Evolutionary conservation across 1,140 invertebrate species (phyloP), one percentile per base, ranked within the genome.

Genomic region (Triops longicaudatus): DNA sequence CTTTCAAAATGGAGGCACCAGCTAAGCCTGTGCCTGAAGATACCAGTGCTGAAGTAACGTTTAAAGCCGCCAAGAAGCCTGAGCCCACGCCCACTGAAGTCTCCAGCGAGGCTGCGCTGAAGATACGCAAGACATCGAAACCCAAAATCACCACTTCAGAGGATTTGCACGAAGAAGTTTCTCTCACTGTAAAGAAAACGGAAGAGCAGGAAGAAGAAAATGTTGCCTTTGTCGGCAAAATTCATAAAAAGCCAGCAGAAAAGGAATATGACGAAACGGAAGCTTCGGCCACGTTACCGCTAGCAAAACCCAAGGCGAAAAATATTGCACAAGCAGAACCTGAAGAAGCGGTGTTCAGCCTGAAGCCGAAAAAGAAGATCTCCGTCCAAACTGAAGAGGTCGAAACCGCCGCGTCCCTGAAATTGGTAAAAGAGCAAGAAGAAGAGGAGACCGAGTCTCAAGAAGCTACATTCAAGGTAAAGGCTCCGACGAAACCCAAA

Each of bases 401-500:
- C 77, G 76, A 80, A 75, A 83, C 84, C 78, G 85, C 86, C 31
- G 85, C 87, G 78, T 85, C 88, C 82, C 72, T 83, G 17, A 82
- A 81, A 11, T 79, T 82, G 71, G 42, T 73, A 7, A 63, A 73
- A 42, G 78, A 78, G 76, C 50, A 77, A 43, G 74, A 77, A 43
- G 78, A 78, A 73, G 73, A 80, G 78, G 72, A 50, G 17, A 77
- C 9, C 5, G 63, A 44, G 28, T 28, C 78, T 17, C 43, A 41
- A 77, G 72, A 72, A 76, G 72, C 37, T 73, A 44, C 73, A 50
- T 26, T 37, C 22, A 75, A 26, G 14, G 41, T 78, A 1, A 77
- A 80, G 31, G 74, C 50, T 22, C 50, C 26, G 26, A 28, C 63
- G 0, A 77, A 77, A 31, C 28, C 75, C 9, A 42, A 77, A 76